Evolutionary conservation across 2,888 invertebrate species (phyloP).

Genomic region (Magallana nippona): DNA sequence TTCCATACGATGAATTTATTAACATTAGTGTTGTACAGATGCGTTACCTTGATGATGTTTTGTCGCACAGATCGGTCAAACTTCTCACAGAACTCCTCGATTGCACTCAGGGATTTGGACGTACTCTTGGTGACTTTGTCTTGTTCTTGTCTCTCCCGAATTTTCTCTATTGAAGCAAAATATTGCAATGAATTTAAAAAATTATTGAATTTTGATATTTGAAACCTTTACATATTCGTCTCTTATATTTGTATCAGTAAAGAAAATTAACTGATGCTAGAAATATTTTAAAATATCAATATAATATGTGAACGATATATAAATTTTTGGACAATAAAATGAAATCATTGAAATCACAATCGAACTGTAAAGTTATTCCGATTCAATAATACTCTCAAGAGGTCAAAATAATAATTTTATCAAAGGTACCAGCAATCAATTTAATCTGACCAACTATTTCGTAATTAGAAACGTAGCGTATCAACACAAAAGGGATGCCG

Average conservation of each 20-base stretch:
- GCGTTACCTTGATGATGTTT: slow-evolving; percentile 69
- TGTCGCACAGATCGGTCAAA: slow-evolving; percentile 77
- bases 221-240: too few relatives aligned
- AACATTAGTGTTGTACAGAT: too few relatives aligned
- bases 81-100: slow-evolving; percentile 79
- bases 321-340: too few relatives aligned
- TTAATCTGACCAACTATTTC: slow-evolving; percentile 8
- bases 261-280: too few relatives aligned
- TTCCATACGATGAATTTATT: too few relatives aligned
- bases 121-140: slow-evolving; percentile 74
- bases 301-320: too few relatives aligned
- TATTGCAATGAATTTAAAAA: too few relatives aligned
- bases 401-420: background rate
- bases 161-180: slow-evolving; percentile 71
- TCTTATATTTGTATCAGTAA: too few relatives aligned
- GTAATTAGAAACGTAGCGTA: slow-evolving; percentile 15
- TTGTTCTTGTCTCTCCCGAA: slow-evolving; percentile 72
- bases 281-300: too few relatives aligned
- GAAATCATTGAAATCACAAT: too few relatives aligned
- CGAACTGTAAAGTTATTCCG: background rate
- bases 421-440: slow-evolving; percentile 23
- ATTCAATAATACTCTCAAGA: slow-evolving; percentile 3
- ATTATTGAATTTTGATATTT: too few relatives aligned
- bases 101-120: slow-evolving; percentile 76
- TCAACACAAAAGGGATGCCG: slow-evolving; percentile 12